Evolutionary conservation across 2,797 vertebrate genomes (phyloP), one percentile per base, ranked within the genome.

Genomic region (Gallinago nigripennis): DNA sequence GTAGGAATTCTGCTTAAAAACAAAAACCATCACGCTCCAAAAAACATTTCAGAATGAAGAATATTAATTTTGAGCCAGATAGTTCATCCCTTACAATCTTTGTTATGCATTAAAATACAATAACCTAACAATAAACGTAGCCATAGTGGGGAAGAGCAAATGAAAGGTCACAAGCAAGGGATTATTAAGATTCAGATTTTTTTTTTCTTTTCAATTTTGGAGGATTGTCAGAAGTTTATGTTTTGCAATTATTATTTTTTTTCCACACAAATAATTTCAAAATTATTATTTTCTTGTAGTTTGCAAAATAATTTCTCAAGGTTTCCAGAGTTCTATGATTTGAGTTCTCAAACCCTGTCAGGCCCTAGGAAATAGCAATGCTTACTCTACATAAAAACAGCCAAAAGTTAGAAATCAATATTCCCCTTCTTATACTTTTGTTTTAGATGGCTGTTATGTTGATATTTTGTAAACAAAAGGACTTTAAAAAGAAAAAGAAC

Each of bases 11-110:
- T 73, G 17, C 46, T 94, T 35, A 37, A 56, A 37, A 58, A n/a
- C 50, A 77, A 51, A 15, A 6, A 1, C 3, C 1, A 54, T 3
- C 19, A 31, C 9, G 43, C 20, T 12, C n/a, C 2, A 1, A 51
- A 35, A 57, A 14, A 2, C 12, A 28, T 0, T 46, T 3, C 14
- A 79, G n/a, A 70, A 72, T 30, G 75, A 71, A 53, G 14, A 69
- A 66, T 2, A 10, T 19, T 25, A 46, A 50, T 46, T 86, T 61
- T 33, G 28, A 82, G 43, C 68, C 7, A 53, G 37, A 41, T 1
- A 65, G 24, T n/a, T 79, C 28, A 76, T 50, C 4, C 7, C 7
- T 14, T 78, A 41, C n/a, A 39, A 35, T n/a, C 14, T 56, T 78
- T 25, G 3, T 19, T 61, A 56, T 4, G 3, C 17, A 61, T 75